Base-by-base conservation (phyloP, 2,797 vertebrate species). In the Limosa lapponica region DNA sequence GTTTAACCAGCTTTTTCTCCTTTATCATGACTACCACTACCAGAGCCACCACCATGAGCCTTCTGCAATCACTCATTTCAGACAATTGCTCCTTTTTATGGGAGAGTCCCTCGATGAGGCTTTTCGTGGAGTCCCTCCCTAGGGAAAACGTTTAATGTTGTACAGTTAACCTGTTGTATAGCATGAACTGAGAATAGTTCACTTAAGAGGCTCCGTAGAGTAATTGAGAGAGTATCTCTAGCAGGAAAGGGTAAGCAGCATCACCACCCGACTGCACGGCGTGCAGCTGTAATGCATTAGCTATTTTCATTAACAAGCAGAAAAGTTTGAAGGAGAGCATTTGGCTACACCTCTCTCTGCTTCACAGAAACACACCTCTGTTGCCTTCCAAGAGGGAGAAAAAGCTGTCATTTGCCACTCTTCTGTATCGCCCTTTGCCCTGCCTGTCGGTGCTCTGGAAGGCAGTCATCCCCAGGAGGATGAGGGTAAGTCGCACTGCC, bases 1-100 rank as follows among this genome's bases (percentile, higher is more conserved):
- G 19, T 83, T 70, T 91, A 90, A 79, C 79, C 81, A 75, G 8
- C 39, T 86, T 96, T 93, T 78, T 43, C 59, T 95, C 77, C 87
- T 46, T 87, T 57, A 15, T 11, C 13, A 10, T 44, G 49, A 58
- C 70, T 70, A 48, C 23, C 25, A 64, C 27, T 52, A 75, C 64
- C 59, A 87, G 18, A 75, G 32, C 46, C 58, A 70, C 27, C 39
- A 73, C 16, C 20, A 85, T 22, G 3, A 74, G 13, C 12, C 46
- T 89, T 78, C 41, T 77, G 46, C 54, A 78, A 65, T 48, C 59
- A 72, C 16, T 49, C 39, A 13, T 82, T 91, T 69, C 74, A 89
- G 66, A 59, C 0, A 0, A 85, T 39, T 62, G 15, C 14, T 61
- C 18, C 13, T 65, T 79, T 77, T 82, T 25, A 64, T 18, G 34